phyloP scores from a whole-genome alignment of 1,140 invertebrate species.

The Phymorhynchus buccinoides region DNA sequence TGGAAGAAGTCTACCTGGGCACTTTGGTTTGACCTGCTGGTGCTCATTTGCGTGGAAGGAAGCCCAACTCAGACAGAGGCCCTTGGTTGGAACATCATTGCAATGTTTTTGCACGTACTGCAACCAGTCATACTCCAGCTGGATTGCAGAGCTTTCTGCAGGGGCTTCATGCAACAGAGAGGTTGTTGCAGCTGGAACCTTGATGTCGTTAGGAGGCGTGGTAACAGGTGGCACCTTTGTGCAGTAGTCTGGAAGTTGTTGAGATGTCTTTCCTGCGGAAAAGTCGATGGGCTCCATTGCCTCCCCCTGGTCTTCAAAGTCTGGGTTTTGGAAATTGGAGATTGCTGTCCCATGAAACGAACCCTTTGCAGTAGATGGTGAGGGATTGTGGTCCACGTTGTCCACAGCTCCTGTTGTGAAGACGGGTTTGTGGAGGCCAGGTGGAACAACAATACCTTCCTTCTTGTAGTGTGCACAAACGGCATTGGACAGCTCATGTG shows the following conservation, averaged over 20 bases:
- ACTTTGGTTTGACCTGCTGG: conserved; percentile 3
- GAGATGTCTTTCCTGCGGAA: not conserved
- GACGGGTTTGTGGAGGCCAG: not conserved
- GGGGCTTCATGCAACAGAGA: not conserved
- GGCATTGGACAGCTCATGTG: not conserved
- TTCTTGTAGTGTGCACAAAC: conserved; percentile 14
- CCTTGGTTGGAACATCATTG: conserved; percentile 9
- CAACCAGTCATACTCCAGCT: not conserved
- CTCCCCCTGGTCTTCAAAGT: conserved; percentile 5
- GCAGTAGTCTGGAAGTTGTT: conserved; percentile 3
- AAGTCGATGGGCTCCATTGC: conserved; percentile 7
- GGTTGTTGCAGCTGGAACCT: not conserved
- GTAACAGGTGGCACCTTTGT: not conserved
- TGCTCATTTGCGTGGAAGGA: conserved; percentile 6
- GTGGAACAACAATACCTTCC: not conserved
- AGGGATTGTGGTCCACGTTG: conserved; percentile 13
- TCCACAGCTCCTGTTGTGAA: conserved; percentile 10
- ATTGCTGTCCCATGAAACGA: not conserved
- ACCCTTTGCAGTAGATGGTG: conserved; percentile 15
- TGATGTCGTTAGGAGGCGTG: not conserved
- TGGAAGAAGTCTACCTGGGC: conserved; percentile 36
- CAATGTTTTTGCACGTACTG: not conserved
- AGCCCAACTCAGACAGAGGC: not conserved
- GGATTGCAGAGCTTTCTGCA: not conserved
- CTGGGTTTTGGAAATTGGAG: not conserved